Percentiles rank a stretch among this genome's conserved stretches.
Conservation (phyloP, 2,797 vertebrate species). For the Melanogrammus aeglefinus region DNA sequence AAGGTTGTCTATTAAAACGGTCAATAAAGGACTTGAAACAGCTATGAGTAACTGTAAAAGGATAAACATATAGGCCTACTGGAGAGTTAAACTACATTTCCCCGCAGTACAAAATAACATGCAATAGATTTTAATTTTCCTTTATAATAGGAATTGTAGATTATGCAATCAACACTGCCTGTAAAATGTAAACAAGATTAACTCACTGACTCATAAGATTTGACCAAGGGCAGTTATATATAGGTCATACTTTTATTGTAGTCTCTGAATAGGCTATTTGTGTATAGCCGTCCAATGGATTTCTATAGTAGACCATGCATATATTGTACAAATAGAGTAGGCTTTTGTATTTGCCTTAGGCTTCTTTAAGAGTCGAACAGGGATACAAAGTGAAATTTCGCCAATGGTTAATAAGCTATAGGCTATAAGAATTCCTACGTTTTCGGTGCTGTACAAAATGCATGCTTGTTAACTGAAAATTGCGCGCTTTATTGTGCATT, state of each 20-base stretch:
- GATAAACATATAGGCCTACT: not conserved
- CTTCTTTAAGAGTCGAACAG: not conserved
- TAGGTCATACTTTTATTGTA: not conserved
- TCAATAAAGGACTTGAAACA: not conserved
- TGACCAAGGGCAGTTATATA: constrained; percentile 1
- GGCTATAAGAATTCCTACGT: not conserved
- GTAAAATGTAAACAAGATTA: not conserved
- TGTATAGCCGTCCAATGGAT: not conserved
- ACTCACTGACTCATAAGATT: not conserved
- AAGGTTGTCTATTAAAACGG: not conserved
- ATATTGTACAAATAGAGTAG: not conserved
- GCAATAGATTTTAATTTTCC: not conserved
- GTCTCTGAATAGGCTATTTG: not conserved
- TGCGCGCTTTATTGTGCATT: not conserved
- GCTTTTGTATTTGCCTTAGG: not conserved
- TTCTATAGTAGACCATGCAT: not conserved
- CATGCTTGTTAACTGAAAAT: not conserved
- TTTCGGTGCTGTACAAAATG: not conserved
- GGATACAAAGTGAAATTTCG: not conserved
- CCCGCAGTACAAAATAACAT: not conserved
- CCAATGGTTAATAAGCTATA: not conserved
- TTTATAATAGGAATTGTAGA: not conserved
- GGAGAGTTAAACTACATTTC: not conserved
- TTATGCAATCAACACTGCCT: not conserved
- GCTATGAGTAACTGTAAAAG: not conserved